A percentile compares a stretch with the other conserved stretches of the same genome.
phyloP scores from a whole-genome alignment of 2,113 vertebrate genomes.

The Tenebrosternarchus preto region DNA sequence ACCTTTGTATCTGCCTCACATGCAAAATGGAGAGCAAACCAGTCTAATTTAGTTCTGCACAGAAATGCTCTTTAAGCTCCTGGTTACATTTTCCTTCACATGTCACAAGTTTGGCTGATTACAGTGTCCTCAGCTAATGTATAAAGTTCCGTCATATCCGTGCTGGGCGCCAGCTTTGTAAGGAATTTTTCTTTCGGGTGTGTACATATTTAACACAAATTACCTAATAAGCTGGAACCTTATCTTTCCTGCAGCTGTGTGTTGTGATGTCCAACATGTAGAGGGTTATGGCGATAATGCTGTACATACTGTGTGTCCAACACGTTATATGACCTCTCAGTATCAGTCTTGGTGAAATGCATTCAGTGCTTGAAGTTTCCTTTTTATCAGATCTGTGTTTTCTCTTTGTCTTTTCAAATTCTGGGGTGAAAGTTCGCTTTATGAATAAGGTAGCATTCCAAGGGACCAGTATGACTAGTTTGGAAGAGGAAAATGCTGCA shows the following conservation, averaged over 20 bases:
- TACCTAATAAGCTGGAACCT: no score
- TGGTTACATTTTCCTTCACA: background rate
- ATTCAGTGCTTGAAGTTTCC: background rate
- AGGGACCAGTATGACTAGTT: background rate
- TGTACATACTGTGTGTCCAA: background rate
- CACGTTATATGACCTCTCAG: background rate
- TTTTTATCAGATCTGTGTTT: background rate
- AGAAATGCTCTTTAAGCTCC: background rate
- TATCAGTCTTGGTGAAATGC: background rate
- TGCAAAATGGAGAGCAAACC: background rate
- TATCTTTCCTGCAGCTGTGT: background rate
- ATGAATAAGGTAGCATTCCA: background rate
- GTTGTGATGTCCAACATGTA: background rate
- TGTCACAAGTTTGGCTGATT: background rate
- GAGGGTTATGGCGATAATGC: background rate
- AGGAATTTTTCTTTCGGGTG: background rate
- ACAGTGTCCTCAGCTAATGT: background rate
- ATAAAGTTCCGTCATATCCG: background rate
- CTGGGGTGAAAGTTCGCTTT: background rate
- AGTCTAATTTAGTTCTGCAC: background rate
- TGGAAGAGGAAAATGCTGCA: background rate
- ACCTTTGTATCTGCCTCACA: background rate
- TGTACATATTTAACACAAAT: background rate
- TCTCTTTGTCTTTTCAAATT: background rate
- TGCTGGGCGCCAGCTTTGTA: background rate